These are phyloP conservation scores for Saturnia pavonia DNA, from an alignment of 2,888 invertebrate genomes.

Conservation along the genomic window DNA sequence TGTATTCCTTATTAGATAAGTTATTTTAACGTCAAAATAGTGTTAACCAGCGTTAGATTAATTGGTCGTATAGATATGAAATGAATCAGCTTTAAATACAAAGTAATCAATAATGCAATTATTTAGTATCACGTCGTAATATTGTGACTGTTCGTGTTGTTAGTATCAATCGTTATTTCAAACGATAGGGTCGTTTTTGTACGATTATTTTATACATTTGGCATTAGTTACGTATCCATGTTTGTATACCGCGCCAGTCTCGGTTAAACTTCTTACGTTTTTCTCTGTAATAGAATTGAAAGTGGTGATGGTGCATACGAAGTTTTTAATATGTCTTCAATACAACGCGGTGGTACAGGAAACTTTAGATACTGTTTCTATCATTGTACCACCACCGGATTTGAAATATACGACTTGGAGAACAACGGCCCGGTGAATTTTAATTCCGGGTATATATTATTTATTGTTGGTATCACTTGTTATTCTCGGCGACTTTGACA, in stretches of 20 bases:
- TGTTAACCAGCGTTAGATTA: not conserved
- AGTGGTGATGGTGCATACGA: conserved; percentile 29
- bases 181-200: conserved; percentile 51
- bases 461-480: not conserved
- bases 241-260: not conserved
- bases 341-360: conserved; percentile 64
- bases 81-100: not conserved
- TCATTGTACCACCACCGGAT: conserved; percentile 64
- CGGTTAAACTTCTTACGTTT: not conserved
- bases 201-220: not conserved
- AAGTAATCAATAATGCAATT: not conserved
- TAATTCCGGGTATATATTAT: conserved; percentile 37
- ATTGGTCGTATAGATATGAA: not conserved
- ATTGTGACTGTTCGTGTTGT: not conserved
- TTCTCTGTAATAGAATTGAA: not conserved
- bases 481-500: too few species aligned
- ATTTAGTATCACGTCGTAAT: not conserved
- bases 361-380: conserved; percentile 68
- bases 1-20: not conserved
- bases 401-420: conserved; percentile 75
- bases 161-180: conserved; percentile 29
- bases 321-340: conserved; percentile 51
- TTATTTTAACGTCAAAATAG: not conserved
- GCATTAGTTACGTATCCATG: not conserved
- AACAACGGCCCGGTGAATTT: conserved; percentile 45